Percentiles rank a stretch among this genome's conserved stretches.
Conservation (phyloP, 2,113 vertebrate genomes). For the Delphinus delphis region DNA sequence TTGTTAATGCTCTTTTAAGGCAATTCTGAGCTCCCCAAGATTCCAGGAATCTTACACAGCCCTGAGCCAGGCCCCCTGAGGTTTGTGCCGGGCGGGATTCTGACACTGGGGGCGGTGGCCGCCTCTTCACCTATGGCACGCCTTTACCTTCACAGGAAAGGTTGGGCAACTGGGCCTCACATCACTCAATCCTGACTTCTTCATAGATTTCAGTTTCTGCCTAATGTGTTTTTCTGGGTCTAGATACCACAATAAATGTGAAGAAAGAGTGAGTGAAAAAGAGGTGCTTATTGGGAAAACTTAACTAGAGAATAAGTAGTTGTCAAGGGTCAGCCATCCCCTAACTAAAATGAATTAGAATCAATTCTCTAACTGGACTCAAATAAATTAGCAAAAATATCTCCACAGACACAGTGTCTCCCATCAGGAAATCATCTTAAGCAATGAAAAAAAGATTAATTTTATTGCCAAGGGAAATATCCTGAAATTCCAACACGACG, state of each 20-base stretch:
- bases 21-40: not conserved
- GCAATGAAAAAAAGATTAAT: constrained; percentile 58
- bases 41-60: not conserved
- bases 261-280: not conserved
- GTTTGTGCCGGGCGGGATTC: accelerated
- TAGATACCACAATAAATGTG: not conserved
- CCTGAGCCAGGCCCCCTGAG: not conserved
- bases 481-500: constrained; percentile 38
- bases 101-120: accelerated
- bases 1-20: not conserved
- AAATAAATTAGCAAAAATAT: constrained; percentile 41
- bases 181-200: not conserved
- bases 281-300: not conserved
- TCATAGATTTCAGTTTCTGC: not conserved
- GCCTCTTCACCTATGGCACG: accelerated
- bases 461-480: constrained; percentile 64
- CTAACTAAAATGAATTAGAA: not conserved
- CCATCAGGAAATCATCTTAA: constrained; percentile 55
- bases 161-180: not conserved
- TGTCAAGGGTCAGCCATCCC: not conserved
- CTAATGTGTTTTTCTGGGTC: not conserved
- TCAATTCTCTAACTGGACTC: not conserved
- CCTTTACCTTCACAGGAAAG: not conserved
- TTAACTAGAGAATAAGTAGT: not conserved
- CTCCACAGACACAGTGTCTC: constrained; percentile 3